Percentiles rank a stretch among this genome's conserved stretches.
Conservation (phyloP, 2,113 vertebrate species). For the Jacana jacana region DNA sequence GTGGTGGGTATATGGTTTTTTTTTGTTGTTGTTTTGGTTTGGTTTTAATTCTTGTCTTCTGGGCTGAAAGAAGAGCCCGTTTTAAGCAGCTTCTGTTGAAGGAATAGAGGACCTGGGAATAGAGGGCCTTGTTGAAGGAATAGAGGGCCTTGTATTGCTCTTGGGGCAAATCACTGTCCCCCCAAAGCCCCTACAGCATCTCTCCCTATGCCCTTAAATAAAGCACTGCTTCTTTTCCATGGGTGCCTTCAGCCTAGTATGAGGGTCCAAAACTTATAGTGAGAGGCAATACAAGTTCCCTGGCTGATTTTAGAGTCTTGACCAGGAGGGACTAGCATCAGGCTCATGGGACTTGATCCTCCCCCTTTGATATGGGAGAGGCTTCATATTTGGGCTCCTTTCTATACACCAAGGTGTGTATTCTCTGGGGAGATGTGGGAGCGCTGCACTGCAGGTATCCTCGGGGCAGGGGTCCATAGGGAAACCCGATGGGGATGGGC, state of each 20-base stretch:
- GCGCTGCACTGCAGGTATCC: not conserved
- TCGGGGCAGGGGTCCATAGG: not conserved
- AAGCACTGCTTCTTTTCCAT: not conserved
- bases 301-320: not conserved
- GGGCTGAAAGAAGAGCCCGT: not conserved
- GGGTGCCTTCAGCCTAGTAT: not conserved
- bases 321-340: not conserved
- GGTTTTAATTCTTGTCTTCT: not conserved
- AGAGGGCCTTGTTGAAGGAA: not conserved
- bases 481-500: not conserved
- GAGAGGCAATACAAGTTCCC: not conserved
- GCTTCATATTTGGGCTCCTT: not conserved
- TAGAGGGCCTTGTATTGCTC: not conserved
- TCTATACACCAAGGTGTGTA: not conserved
- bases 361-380: not conserved
- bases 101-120: not conserved
- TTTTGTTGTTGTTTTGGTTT: not conserved
- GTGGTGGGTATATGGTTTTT: too few species aligned
- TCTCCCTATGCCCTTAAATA: not conserved
- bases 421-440: not conserved
- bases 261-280: not conserved
- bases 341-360: not conserved
- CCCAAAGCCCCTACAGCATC: fast-evolving
- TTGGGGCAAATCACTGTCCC: not conserved
- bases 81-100: not conserved